phyloP scores from a whole-genome alignment of 2,113 vertebrate genomes.

The Elephantulus edwardii region DNA sequence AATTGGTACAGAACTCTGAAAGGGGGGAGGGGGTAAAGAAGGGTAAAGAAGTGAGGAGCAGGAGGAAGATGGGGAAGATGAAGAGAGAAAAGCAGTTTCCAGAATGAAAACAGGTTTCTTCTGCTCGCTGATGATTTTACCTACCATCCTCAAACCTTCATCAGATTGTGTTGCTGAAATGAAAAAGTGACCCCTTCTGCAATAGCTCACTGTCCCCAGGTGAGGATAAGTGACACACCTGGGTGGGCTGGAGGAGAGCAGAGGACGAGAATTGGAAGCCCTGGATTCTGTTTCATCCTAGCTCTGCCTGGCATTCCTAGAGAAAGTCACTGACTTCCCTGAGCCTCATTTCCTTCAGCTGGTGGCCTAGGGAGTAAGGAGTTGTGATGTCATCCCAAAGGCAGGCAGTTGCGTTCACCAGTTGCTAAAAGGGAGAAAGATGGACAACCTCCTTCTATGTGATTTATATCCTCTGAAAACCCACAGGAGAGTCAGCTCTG shows the following conservation, averaged over 20 bases:
- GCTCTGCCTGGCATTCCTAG: not conserved
- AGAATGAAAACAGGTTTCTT: not conserved
- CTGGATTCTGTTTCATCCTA: not conserved
- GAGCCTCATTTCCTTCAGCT: not conserved
- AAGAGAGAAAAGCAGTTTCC: not conserved
- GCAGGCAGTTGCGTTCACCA: no score
- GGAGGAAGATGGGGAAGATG: not conserved
- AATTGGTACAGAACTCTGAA: constrained; percentile 59
- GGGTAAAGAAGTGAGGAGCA: not conserved
- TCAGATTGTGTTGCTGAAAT: not conserved
- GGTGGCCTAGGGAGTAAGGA: no score
- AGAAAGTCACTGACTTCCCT: not conserved
- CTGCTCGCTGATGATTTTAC: not conserved
- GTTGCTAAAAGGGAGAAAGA: no score
- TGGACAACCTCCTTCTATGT: not conserved
- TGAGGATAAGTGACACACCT: not conserved
- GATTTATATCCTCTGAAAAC: no score
- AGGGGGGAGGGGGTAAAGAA: not conserved
- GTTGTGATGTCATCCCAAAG: no score
- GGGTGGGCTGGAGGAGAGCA: not conserved
- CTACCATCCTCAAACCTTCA: not conserved
- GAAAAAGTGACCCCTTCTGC: not conserved
- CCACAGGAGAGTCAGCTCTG: no score
- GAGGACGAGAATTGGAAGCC: not conserved
- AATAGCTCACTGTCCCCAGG: not conserved